Conservation (phyloP, 2,888 invertebrate species). For the Diarsia dahlii region DNA sequence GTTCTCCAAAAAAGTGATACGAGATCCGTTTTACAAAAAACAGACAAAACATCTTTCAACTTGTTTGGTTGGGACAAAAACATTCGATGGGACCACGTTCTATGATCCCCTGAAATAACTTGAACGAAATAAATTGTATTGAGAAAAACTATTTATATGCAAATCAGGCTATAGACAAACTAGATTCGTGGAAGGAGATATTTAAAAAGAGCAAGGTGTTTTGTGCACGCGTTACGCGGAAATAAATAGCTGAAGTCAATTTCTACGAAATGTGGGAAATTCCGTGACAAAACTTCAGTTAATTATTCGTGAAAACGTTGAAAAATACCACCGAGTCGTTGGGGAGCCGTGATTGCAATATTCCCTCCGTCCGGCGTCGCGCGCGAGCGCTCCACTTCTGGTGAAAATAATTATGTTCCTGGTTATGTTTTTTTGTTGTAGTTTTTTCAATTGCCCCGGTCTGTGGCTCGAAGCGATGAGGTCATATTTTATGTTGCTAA, state of each 20-base stretch:
- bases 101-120: constrained; percentile 49
- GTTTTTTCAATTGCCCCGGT: constrained; percentile 69
- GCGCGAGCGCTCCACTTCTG: constrained; percentile 71
- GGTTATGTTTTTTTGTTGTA: constrained; percentile 53
- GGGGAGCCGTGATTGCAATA: constrained; percentile 77
- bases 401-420: constrained; percentile 81
- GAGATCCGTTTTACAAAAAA: neutral
- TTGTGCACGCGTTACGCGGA: constrained; percentile 17
- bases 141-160: constrained; percentile 51
- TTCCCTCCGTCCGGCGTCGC: constrained; percentile 71
- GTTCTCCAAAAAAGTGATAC: neutral
- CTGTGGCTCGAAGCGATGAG: constrained; percentile 66
- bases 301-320: constrained; percentile 69
- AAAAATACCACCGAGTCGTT: constrained; percentile 65
- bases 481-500: constrained; percentile 67
- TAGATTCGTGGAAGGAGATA: constrained; percentile 11
- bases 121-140: constrained; percentile 42
- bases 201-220: constrained; percentile 26
- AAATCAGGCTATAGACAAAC: constrained; percentile 36
- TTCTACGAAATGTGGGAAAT: constrained; percentile 32
- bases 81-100: constrained; percentile 25
- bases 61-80: constrained; percentile 10
- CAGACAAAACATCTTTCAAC: constrained; percentile 1
- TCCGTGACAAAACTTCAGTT: constrained; percentile 59
- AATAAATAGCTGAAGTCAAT: constrained; percentile 48